These are phyloP conservation scores for Helicolenus hilgendorfi DNA, from an alignment of 2,797 vertebrate genomes.

Conservation along the genomic window DNA sequence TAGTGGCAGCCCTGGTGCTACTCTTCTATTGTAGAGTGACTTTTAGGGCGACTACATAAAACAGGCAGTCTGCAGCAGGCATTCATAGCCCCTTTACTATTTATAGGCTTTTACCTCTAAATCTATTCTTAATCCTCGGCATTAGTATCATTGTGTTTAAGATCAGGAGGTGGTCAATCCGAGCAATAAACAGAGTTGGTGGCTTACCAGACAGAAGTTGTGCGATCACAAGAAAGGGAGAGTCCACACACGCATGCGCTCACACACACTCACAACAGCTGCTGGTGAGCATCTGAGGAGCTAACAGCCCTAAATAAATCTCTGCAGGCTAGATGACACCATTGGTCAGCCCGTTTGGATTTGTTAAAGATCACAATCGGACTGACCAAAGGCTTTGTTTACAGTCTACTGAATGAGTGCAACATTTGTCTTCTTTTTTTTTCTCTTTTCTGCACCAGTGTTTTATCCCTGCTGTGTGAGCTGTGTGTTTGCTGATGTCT, in stretches of 20 bases:
- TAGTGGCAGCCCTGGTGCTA: neutral
- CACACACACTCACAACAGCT: constrained; percentile 69
- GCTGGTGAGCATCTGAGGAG: constrained; percentile 54
- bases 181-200: constrained; percentile 20
- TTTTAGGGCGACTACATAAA: neutral
- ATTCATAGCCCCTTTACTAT: constrained; percentile 15
- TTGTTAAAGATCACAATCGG: neutral
- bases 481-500: constrained; percentile 1
- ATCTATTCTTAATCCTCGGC: neutral
- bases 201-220: constrained; percentile 68
- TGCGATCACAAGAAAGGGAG: constrained; percentile 37
- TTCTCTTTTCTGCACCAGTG: neutral
- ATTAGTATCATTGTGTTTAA: neutral
- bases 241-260: constrained; percentile 21
- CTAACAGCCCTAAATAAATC: constrained; percentile 65
- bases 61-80: neutral
- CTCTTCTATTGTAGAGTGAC: neutral
- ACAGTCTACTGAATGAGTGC: neutral
- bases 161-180: neutral
- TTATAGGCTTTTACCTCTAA: constrained; percentile 14
- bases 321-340: constrained; percentile 19
- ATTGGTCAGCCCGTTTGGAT: constrained; percentile 7
- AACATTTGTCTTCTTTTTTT: neutral
- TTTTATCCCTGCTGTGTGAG: neutral
- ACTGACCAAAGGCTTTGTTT: neutral